Evolutionary conservation across 2,888 invertebrate genomes (phyloP), one percentile per base, ranked within the genome.

Genomic region (Dexiosoma caninum): DNA sequence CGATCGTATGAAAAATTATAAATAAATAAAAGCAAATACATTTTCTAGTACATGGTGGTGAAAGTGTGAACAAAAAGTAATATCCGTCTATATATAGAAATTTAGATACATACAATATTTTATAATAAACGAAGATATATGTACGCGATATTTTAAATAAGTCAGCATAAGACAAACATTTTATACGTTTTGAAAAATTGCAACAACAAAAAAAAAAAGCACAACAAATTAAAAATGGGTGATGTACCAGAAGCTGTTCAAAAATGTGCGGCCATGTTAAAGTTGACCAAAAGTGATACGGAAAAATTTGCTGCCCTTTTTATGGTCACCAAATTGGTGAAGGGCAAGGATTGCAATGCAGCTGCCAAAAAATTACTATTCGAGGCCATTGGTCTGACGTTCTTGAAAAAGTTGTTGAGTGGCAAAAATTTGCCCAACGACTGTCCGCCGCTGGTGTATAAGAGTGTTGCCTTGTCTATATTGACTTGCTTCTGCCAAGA

Each of bases 221-320:
- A n/a, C n/a, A n/a, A n/a, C n/a, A n/a, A n/a, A n/a, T n/a, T n/a
- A n/a, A n/a, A 80, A 84, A 90, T 90, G 90, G 86, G 90, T 82
- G 89, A 89, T 51, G 83, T 95, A 89, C 94, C 96, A 83, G 96
- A 96, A 86, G 93, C 95, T 81, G 95, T 97, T 82, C 94, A 95
- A 90, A 96, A 96, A 92, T 96, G 96, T 91, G 93, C 95, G 84
- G 93, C 93, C 81, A 94, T 96, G 86, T 90, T 97, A 84, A 94
- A 95, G 89, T 93, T 93, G 86, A 95, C 96, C 10, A 93, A 93
- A 86, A 95, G 93, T 88, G 97, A 97, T 90, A 96, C 96, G 0
- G 97, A 97, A 90, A 97, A 96, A 89, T 96, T 97, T 89, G 97
- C 97, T 44, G 96, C 95, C 0, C 92, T 97, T 60, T 96, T 97